A percentile compares a stretch with the other conserved stretches of the same genome.
These are phyloP conservation scores for Ondatra zibethicus DNA, from an alignment of 2,113 vertebrate genomes.

Conservation along the genomic window DNA sequence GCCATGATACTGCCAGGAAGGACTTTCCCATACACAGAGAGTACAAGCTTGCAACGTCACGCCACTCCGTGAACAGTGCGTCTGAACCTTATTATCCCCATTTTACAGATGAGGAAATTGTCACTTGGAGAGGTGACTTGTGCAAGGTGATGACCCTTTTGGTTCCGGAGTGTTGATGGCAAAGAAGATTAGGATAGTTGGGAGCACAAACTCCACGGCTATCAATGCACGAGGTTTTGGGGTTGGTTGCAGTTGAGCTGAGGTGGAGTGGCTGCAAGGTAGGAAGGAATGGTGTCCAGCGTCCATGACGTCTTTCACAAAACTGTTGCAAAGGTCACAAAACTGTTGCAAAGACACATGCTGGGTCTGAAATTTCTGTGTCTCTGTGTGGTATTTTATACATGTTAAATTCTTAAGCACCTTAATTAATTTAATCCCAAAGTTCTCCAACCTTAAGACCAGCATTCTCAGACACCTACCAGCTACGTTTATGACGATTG, in stretches of 20 bases:
- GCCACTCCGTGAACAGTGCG: not conserved
- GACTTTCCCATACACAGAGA: not conserved
- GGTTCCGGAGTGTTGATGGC: not conserved
- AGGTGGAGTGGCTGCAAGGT: not conserved
- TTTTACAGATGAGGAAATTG: slow-evolving; percentile 1
- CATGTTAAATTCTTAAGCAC: not conserved
- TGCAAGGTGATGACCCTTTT: not conserved
- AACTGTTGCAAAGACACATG: not conserved
- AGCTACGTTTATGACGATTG: not conserved
- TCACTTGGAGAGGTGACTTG: not conserved
- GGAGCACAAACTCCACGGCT: not conserved
- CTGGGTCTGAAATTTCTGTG: slow-evolving; percentile 2
- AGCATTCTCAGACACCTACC: not conserved
- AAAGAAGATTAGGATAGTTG: not conserved
- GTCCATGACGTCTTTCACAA: not conserved
- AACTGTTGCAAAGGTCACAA: not conserved
- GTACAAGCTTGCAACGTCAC: not conserved
- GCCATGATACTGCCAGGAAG: not conserved
- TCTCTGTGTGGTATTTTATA: not conserved
- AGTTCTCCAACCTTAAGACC: not conserved
- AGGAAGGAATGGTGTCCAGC: not conserved
- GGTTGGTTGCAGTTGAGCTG: not conserved
- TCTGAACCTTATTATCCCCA: not conserved
- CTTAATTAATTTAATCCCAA: slow-evolving; percentile 2
- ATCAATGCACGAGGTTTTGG: not conserved